These are phyloP conservation scores for Tyto alba DNA, from an alignment of 2,113 vertebrate species.

Conservation along the genomic window DNA sequence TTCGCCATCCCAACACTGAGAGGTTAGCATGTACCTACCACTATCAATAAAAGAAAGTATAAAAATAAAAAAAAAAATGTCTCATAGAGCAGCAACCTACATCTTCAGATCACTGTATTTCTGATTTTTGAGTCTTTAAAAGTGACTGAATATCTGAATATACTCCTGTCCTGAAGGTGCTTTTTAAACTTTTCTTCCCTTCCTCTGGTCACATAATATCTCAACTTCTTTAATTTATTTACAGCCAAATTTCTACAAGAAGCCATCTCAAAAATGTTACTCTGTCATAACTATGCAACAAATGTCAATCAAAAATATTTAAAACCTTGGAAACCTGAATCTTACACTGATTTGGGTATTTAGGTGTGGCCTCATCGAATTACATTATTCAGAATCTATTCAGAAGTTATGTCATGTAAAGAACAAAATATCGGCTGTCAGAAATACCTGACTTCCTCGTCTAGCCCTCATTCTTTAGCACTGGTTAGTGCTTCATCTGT, in stretches of 20 bases:
- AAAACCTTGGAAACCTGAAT: not conserved
- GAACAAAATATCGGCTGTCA: not conserved
- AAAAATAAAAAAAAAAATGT: not conserved
- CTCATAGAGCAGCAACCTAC: not conserved
- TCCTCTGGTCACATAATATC: not conserved
- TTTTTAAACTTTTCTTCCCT: not conserved
- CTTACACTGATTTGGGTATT: not conserved
- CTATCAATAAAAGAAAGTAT: not conserved
- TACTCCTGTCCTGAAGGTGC: not conserved
- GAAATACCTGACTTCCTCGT: not conserved
- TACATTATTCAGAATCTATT: not conserved
- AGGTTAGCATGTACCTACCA: not conserved
- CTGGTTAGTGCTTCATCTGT: not conserved
- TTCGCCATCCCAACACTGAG: not conserved
- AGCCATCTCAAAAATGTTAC: not conserved
- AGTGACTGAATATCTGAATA: not conserved
- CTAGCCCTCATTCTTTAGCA: not conserved
- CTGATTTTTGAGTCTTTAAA: not conserved
- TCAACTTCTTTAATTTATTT: not conserved
- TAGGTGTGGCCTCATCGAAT: not conserved
- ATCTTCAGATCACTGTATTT: not conserved
- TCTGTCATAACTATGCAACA: not conserved
- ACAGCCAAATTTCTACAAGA: not conserved
- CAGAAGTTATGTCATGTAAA: not conserved
- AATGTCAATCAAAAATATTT: not conserved